Conservation (phyloP, 2,113 vertebrate genomes). For the Epinephelus cyanopodus region DNA sequence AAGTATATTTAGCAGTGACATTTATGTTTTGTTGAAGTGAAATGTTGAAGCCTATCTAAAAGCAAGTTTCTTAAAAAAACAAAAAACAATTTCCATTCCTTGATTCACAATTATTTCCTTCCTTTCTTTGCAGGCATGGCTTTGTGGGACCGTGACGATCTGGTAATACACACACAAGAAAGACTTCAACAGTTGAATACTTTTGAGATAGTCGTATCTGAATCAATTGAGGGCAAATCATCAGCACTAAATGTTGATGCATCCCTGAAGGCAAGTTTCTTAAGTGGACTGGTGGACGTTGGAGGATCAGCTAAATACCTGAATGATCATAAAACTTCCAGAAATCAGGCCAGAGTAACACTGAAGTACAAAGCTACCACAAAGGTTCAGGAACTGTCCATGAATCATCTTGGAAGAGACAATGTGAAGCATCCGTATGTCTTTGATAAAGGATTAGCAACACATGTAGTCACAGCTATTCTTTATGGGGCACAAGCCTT, state of each 20-base stretch:
- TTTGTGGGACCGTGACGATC: neutral
- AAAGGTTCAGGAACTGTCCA: conserved; percentile 65
- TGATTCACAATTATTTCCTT: no score
- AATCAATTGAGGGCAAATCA: neutral
- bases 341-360: conserved; percentile 59
- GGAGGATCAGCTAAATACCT: conserved; percentile 73
- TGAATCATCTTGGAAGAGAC: conserved; percentile 62
- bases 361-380: conserved; percentile 67
- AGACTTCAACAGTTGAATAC: neutral
- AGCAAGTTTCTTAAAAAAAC: no score
- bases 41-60: no score
- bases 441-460: conserved; percentile 57
- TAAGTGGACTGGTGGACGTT: conserved; percentile 60
- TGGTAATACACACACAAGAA: neutral
- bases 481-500: no score
- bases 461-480: conserved; percentile 67
- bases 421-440: conserved; percentile 47
- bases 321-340: conserved; percentile 60
- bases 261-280: conserved; percentile 73
- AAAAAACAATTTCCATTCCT: no score
- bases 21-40: no score
- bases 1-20: no score
- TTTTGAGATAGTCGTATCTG: neutral
- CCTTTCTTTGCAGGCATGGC: neutral
- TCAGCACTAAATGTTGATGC: conserved; percentile 53